Conservation (phyloP, 2,113 vertebrate species). For the Onychostoma macrolepis region DNA sequence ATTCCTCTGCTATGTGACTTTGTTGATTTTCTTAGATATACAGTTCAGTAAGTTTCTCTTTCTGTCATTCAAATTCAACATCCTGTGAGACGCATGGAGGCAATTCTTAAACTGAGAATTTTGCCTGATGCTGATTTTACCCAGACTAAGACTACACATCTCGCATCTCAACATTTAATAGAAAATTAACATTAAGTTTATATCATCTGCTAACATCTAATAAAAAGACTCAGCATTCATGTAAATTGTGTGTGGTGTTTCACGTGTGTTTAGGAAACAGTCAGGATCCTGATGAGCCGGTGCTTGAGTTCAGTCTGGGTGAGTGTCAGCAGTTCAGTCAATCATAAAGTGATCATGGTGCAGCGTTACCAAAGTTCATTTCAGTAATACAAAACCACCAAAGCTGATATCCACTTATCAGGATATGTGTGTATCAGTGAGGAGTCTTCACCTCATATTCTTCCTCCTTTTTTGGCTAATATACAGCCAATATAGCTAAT, state of each 20-base stretch:
- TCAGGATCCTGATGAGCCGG: constrained; percentile 96
- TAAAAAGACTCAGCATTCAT: background rate
- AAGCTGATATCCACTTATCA: background rate
- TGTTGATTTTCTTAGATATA: background rate
- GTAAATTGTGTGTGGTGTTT: background rate
- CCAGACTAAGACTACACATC: background rate
- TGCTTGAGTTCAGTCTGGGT: constrained; percentile 98
- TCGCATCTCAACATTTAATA: background rate
- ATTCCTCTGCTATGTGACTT: background rate
- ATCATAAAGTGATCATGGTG: background rate
- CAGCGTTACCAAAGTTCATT: background rate
- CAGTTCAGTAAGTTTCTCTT: background rate
- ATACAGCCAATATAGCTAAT: too few species aligned
- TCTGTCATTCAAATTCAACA: background rate
- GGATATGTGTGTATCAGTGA: background rate
- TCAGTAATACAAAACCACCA: background rate
- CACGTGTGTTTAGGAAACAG: constrained; percentile 82
- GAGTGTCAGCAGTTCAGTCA: constrained; percentile 60
- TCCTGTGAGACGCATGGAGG: background rate
- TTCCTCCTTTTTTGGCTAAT: background rate
- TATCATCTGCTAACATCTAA: background rate
- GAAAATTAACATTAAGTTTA: background rate
- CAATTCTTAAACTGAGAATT: background rate
- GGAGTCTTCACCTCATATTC: background rate
- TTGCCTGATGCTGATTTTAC: background rate